These are phyloP conservation scores for Notodonta dromedarius DNA, from an alignment of 2,888 invertebrate species.

Conservation along the genomic window DNA sequence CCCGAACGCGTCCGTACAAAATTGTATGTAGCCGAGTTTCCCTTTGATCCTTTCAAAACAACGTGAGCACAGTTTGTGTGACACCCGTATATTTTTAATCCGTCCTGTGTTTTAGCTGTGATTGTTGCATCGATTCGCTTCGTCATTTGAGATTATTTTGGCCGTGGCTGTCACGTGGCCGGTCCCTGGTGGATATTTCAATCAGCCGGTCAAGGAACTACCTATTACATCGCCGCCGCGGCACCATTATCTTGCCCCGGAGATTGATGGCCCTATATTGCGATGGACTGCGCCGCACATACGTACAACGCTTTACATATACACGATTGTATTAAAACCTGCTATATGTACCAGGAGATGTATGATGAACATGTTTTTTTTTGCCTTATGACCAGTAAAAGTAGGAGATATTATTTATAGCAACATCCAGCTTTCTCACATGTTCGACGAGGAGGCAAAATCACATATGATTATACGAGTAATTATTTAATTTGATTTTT, in stretches of 20 bases:
- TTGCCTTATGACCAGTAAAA: background rate
- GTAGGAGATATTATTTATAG: too few relatives aligned
- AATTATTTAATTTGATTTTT: too few relatives aligned
- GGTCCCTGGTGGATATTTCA: constrained; percentile 61
- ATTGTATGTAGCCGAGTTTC: constrained; percentile 12
- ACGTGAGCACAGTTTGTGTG: constrained; percentile 8
- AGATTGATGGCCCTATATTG: constrained; percentile 76
- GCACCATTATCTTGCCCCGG: constrained; percentile 68
- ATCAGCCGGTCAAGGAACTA: constrained; percentile 71
- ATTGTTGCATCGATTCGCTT: constrained; percentile 43
- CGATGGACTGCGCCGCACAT: constrained; percentile 55
- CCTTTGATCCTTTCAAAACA: constrained; percentile 18
- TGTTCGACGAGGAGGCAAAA: background rate
- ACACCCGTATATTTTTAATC: constrained; percentile 31
- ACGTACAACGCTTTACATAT: constrained; percentile 32
- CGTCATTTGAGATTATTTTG: constrained; percentile 47
- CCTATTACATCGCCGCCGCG: constrained; percentile 60
- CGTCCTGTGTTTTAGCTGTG: constrained; percentile 16
- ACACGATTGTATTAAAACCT: constrained; percentile 24
- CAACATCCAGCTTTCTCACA: background rate
- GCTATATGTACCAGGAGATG: constrained; percentile 39
- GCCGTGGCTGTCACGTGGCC: constrained; percentile 37
- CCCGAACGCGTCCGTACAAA: background rate
- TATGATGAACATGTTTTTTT: constrained; percentile 31
- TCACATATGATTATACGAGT: too few relatives aligned